Evolutionary conservation across 2,888 invertebrate species (phyloP), one percentile per base, ranked within the genome.

Genomic region (Agrypnus murinus): DNA sequence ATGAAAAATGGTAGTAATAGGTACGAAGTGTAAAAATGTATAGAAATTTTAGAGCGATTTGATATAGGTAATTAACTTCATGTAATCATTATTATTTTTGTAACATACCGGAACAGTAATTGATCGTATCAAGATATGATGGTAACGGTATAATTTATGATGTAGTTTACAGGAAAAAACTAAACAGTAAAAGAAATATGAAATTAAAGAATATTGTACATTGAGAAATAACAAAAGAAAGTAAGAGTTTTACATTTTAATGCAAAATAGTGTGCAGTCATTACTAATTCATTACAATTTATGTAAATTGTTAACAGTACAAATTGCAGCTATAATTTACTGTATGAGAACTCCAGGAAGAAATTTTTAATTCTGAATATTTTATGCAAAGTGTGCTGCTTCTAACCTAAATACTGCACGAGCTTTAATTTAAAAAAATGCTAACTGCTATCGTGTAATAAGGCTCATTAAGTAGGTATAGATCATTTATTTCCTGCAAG

Each of bases 21-120:
- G 17, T 8, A 40, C 25, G n/a, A 40, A 38, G 14, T 38, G 36
- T 25, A 36, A 55, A 25, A 32, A 32, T 12, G 10, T 32, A 17
- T 45, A 46, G 36, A 63, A 50, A 38, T 12, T 63, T n/a, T 63
- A 63, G 10, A 9, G 50, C 50, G 19, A 62, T 48, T 46, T 36
- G 62, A 48, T 62, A n/a, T 32, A 63, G 17, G 9, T 38, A 48
- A 38, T 63, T 63, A 50, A 63, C 36, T 25, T 46, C 12, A 19
- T 38, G n/a, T 36, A 63, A 31, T 34, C 48, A 63, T 63, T 43
- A 62, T 62, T 62, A 62, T 19, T 25, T 46, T 19, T 48, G 25
- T 48, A 63, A 63, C 17, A 36, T 34, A 38, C 46, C 38, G 36
- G 38, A 63, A 63, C 62, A 1, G 14, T 12, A 48, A 63, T 63